Percentiles rank a stretch among this genome's conserved stretches.
phyloP scores from a whole-genome alignment of 2,113 vertebrate species.

The Phaethon lepturus region DNA sequence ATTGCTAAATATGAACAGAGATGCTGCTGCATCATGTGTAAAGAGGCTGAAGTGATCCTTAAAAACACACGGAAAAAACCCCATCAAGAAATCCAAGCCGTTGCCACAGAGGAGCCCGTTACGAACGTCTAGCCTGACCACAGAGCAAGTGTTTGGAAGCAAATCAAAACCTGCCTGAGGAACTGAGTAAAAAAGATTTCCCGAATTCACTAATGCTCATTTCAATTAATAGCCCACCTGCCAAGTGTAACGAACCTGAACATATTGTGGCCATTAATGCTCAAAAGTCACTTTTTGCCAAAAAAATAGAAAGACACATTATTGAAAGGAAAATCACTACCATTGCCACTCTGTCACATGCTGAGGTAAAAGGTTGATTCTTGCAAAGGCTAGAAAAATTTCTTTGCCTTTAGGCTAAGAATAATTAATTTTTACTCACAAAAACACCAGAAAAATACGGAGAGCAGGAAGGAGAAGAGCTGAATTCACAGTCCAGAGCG shows the following conservation, averaged over 20 bases:
- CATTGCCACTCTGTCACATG: neutral
- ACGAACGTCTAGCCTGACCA: neutral
- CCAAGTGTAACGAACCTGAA: slow-evolving; percentile 6
- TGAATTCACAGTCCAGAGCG: neutral
- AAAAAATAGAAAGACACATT: neutral
- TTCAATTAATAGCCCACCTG: slow-evolving; percentile 46
- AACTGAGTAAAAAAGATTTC: slow-evolving; percentile 33
- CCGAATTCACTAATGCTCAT: neutral
- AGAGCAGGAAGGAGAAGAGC: neutral
- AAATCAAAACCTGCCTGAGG: slow-evolving; percentile 47
- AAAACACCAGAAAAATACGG: neutral
- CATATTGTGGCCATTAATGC: slow-evolving; percentile 5
- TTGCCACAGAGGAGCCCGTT: neutral
- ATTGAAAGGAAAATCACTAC: neutral
- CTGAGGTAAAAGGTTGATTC: neutral
- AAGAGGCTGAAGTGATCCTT: neutral
- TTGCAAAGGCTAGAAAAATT: neutral
- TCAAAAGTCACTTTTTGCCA: neutral
- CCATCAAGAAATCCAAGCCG: neutral
- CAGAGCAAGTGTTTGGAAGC: slow-evolving; percentile 8
- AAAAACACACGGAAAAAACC: neutral
- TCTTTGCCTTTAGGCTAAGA: neutral
- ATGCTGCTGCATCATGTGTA: neutral
- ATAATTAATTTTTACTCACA: slow-evolving; percentile 8
- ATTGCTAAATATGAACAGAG: neutral